Evolutionary conservation across 2,113 vertebrate genomes (phyloP).

Genomic region (Caranx ignobilis): DNA sequence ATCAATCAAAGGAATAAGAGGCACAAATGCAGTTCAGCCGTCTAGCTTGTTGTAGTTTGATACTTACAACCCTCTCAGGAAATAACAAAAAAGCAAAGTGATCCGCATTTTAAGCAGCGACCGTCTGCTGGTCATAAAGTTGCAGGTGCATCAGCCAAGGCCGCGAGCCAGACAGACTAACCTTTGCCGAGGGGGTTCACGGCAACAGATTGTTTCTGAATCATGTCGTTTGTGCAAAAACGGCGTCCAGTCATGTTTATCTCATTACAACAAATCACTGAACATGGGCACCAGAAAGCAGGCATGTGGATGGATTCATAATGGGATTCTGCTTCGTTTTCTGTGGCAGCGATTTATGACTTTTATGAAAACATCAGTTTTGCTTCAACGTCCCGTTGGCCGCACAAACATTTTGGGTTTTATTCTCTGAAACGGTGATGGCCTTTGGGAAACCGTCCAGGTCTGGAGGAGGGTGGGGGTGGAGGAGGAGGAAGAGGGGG

Average conservation of each 20-base stretch:
- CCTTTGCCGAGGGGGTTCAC: slow-evolving; percentile 59
- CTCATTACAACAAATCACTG: slow-evolving; percentile 75
- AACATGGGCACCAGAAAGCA: slow-evolving; percentile 52
- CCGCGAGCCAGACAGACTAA: slow-evolving; percentile 59
- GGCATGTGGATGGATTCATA: slow-evolving; percentile 70
- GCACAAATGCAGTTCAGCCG: not conserved
- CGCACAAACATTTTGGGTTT: slow-evolving; percentile 57
- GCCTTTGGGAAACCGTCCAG: slow-evolving; percentile 8
- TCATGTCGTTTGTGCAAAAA: slow-evolving; percentile 55
- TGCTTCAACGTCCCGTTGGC: slow-evolving; percentile 46
- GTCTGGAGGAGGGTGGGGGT: not conserved
- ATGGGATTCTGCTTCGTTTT: slow-evolving; percentile 58
- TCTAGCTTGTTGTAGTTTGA: slow-evolving; percentile 33
- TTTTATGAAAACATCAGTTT: slow-evolving; percentile 55
- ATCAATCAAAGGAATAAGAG: slow-evolving; percentile 24
- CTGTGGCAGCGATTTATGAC: slow-evolving; percentile 61
- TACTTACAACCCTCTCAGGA: slow-evolving; percentile 13
- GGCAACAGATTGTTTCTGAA: slow-evolving; percentile 68
- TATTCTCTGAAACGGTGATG: slow-evolving; percentile 25
- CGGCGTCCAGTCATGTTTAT: slow-evolving; percentile 68
- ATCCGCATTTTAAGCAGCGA: slow-evolving; percentile 32
- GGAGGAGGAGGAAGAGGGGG: too few relatives aligned
- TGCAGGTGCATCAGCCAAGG: slow-evolving; percentile 73
- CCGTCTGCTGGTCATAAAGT: slow-evolving; percentile 66
- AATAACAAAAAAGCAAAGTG: slow-evolving; percentile 32